Percentiles rank a stretch among this genome's conserved stretches.
Conservation (phyloP, 2,797 vertebrate genomes). For the Trachops cirrhosus region DNA sequence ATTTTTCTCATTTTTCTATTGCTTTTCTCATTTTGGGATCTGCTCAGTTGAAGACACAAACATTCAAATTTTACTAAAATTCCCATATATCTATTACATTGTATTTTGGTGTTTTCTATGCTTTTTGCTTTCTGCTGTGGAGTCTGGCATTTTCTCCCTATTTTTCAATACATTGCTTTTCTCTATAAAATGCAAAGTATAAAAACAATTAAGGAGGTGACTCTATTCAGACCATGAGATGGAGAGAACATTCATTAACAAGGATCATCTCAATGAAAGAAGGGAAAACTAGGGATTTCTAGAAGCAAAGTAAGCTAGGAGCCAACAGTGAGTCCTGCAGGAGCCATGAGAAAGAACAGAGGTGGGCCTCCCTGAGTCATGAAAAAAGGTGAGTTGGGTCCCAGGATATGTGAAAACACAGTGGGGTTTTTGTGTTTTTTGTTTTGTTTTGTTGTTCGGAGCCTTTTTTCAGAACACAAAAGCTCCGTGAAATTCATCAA, state of each 20-base stretch:
- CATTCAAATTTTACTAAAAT: not conserved
- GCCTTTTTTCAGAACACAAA: not conserved
- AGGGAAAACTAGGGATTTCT: not conserved
- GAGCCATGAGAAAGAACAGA: not conserved
- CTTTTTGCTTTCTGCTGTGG: not conserved
- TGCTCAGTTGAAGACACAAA: not conserved
- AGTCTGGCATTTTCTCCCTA: not conserved
- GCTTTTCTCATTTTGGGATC: not conserved
- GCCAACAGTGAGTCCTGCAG: not conserved
- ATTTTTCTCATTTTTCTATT: not conserved
- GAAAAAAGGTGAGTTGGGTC: not conserved
- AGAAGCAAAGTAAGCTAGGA: not conserved
- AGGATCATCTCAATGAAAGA: not conserved
- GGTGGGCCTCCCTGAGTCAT: accelerated
- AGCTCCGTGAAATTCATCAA: not conserved
- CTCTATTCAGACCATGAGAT: not conserved
- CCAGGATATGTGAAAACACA: not conserved
- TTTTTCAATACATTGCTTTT: not conserved
- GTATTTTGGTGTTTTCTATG: not conserved
- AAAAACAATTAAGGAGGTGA: not conserved
- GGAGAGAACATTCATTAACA: not conserved
- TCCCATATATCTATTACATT: accelerated
- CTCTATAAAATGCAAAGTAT: not conserved
- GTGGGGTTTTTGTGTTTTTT: no score
- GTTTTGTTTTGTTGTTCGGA: not conserved